Conservation (phyloP, 2,888 invertebrate species). For the Eupithecia vulgata region DNA sequence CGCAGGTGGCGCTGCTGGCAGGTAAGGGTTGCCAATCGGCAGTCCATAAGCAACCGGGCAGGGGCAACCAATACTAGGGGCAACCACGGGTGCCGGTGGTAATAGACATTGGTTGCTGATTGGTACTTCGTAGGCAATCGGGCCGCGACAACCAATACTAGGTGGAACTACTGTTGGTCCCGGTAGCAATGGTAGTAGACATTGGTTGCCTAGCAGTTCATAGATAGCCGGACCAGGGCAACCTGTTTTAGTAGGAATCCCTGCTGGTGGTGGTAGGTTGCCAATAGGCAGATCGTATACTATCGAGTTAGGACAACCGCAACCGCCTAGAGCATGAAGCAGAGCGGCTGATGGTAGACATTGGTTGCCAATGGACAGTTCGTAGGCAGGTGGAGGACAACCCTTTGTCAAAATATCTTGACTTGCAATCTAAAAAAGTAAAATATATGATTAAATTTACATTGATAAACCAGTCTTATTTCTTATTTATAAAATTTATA, state of each 20-base stretch:
- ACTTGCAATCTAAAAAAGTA: neutral
- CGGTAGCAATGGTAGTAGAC: neutral
- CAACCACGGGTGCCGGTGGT: neutral
- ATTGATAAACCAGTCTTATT: no score
- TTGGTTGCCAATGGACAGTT: conserved; percentile 1
- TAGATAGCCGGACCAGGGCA: neutral
- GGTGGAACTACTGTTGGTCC: neutral
- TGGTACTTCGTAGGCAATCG: neutral
- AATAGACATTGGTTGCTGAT: neutral
- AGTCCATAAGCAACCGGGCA: conserved; percentile 2
- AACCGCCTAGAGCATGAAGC: neutral
- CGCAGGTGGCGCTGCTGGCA: conserved; percentile 32
- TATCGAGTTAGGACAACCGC: neutral
- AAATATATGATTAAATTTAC: neutral
- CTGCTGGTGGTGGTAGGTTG: neutral
- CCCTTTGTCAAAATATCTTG: neutral
- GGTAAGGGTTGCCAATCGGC: conserved; percentile 13
- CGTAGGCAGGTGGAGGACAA: neutral
- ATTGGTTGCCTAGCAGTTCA: neutral
- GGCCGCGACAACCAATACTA: neutral
- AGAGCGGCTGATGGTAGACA: neutral
- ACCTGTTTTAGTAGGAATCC: neutral
- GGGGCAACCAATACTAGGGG: conserved; percentile 5
- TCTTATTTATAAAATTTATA: neutral
- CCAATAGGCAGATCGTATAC: neutral